A percentile compares a stretch with the other conserved stretches of the same genome.
Evolutionary conservation across 2,797 vertebrate species (phyloP).

Genomic region (Rhinichthys osculus): DNA sequence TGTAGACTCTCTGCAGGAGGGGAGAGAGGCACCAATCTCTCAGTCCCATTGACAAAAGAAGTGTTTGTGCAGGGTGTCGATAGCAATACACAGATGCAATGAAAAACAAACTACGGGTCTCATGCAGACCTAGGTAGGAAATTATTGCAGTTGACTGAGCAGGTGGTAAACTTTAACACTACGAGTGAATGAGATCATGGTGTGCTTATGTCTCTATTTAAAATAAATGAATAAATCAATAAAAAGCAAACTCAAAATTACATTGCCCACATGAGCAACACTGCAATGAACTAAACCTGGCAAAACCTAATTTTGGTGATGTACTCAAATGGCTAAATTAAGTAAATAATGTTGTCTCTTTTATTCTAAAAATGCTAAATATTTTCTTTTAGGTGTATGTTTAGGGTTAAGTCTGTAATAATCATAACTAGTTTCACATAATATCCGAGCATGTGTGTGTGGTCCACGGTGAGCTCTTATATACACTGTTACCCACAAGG

Average conservation of each 20-base stretch:
- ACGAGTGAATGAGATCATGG: neutral
- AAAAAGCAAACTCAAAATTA: neutral
- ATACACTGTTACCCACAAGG: slow-evolving; percentile 62
- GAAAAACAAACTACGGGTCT: slow-evolving; percentile 51
- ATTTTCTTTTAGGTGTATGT: neutral
- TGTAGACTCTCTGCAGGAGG: slow-evolving; percentile 50
- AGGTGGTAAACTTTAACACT: neutral
- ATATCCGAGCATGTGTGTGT: too few species aligned
- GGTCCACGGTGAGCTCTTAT: slow-evolving; percentile 53
- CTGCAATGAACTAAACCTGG: neutral
- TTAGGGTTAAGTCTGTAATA: neutral
- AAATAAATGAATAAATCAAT: neutral
- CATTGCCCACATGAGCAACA: neutral
- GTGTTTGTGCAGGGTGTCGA: slow-evolving; percentile 55
- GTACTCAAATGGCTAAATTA: neutral
- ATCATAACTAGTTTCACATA: neutral
- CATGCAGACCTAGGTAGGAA: neutral
- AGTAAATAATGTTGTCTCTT: neutral
- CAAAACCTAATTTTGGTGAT: neutral
- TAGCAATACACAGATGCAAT: slow-evolving; percentile 52
- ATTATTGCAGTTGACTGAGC: neutral
- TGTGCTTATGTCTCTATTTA: neutral
- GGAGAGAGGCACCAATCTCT: slow-evolving; percentile 47
- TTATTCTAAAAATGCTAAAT: neutral
- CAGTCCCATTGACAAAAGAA: slow-evolving; percentile 29